phyloP scores from a whole-genome alignment of 2,113 vertebrate species.

The Eulemur rufifrons region DNA sequence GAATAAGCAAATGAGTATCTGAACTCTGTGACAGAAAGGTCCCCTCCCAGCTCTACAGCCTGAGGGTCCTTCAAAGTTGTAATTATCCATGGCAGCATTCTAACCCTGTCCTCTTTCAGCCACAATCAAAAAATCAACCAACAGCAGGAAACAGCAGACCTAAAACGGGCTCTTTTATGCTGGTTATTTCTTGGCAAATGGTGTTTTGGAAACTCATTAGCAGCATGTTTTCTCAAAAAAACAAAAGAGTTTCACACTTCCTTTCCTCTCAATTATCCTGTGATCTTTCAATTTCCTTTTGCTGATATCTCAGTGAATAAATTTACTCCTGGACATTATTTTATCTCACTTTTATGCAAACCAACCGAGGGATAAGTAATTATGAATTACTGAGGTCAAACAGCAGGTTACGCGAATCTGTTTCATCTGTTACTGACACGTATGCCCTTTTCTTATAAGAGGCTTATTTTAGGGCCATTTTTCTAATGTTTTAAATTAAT shows the following conservation, averaged over 20 bases:
- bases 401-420: neutral
- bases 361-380: neutral
- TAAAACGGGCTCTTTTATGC: neutral
- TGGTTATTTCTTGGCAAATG: neutral
- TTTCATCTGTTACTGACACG: neutral
- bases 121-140: neutral
- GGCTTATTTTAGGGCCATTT: neutral
- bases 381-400: neutral
- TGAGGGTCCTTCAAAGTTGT: neutral
- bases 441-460: neutral
- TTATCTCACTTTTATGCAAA: conserved; percentile 44
- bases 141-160: neutral
- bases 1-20: neutral
- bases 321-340: conserved; percentile 20
- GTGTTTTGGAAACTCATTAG: conserved; percentile 20
- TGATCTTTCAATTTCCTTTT: neutral
- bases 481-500: neutral
- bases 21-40: neutral
- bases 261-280: neutral
- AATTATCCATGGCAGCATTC: neutral
- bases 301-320: neutral
- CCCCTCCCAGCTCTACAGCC: neutral
- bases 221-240: conserved; percentile 48
- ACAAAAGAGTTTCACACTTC: conserved; percentile 4
- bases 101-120: neutral